Conservation (phyloP, 2,797 vertebrate species). For the Mareca strepera region DNA sequence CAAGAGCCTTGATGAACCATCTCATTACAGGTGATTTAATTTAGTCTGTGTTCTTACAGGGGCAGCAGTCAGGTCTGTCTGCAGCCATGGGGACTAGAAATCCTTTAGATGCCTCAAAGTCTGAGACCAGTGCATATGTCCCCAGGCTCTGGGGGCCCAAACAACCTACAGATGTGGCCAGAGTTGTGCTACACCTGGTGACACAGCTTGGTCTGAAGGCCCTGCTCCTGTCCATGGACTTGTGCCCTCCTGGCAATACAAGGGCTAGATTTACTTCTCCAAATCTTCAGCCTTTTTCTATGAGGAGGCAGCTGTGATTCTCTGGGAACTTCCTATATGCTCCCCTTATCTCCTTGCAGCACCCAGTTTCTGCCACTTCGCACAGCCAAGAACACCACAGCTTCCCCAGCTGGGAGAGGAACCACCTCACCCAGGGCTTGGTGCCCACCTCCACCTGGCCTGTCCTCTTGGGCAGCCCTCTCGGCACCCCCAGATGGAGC, state of each 20-base stretch:
- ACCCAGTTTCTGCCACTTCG: background rate
- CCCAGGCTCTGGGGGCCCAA: background rate
- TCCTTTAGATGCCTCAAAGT: background rate
- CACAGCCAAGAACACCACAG: rapidly evolving
- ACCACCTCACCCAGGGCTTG: rapidly evolving
- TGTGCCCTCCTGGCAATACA: background rate
- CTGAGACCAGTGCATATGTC: background rate
- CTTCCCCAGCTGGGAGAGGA: background rate
- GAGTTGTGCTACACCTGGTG: background rate
- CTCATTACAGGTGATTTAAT: background rate
- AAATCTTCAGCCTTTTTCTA: background rate
- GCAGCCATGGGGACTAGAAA: background rate
- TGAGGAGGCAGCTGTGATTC: background rate
- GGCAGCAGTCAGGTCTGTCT: background rate
- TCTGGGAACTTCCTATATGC: background rate
- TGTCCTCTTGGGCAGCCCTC: background rate
- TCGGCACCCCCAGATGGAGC: background rate
- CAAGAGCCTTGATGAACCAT: background rate
- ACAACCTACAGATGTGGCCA: background rate
- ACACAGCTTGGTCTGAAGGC: rapidly evolving
- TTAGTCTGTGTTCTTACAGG: background rate
- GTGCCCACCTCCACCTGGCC: background rate
- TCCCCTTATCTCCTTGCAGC: background rate
- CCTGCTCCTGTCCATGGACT: background rate
- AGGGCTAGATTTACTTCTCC: background rate